These are phyloP conservation scores for Tychaedon coryphoeus DNA, from an alignment of 2,113 vertebrate genomes.

Conservation along the genomic window DNA sequence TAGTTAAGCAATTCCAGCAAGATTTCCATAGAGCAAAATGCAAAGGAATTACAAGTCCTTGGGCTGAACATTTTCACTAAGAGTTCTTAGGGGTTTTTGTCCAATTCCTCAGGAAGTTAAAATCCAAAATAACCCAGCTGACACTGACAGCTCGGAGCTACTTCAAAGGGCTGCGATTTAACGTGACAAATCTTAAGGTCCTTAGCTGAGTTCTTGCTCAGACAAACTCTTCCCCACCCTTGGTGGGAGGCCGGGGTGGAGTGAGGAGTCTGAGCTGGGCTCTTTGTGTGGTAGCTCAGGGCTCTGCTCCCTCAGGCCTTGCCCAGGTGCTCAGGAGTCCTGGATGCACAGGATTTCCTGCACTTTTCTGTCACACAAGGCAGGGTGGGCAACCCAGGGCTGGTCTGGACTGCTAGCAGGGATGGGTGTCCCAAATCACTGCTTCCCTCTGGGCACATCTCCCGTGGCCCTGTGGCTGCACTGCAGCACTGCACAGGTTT, in stretches of 20 bases:
- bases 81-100: conserved; percentile 38
- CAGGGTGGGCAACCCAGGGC: not conserved
- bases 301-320: not conserved
- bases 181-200: not conserved
- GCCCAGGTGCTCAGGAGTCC: not conserved
- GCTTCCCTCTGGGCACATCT: not conserved
- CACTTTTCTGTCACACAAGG: rapidly evolving
- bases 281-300: rapidly evolving
- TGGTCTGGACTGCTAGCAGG: not conserved
- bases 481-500: not conserved
- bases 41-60: not conserved
- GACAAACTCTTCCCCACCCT: not conserved
- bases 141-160: not conserved
- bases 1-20: conserved; percentile 37
- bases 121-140: not conserved
- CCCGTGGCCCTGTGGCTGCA: rapidly evolving
- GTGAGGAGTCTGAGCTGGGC: not conserved
- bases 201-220: not conserved
- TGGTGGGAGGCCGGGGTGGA: not conserved
- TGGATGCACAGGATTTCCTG: not conserved
- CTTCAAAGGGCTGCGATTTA: conserved; percentile 46
- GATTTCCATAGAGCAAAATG: not conserved
- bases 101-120: conserved; percentile 11
- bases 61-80: not conserved
- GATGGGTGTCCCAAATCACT: not conserved